Percentiles rank a stretch among this genome's conserved stretches.
phyloP scores from a whole-genome alignment of 2,113 vertebrate genomes.

The Aepyceros melampus region DNA sequence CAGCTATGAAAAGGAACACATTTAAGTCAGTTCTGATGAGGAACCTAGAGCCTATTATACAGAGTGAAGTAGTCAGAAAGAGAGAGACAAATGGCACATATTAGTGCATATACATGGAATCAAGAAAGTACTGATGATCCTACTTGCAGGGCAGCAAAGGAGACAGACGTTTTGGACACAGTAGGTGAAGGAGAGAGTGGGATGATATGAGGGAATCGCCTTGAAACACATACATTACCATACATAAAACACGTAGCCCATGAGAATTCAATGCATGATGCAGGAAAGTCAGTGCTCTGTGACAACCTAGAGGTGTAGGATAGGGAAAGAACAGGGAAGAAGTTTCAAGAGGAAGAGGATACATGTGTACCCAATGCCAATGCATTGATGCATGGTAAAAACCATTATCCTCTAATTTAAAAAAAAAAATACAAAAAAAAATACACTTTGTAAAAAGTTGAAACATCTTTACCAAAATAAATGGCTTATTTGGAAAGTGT shows the following conservation, averaged over 20 bases:
- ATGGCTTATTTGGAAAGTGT: neutral
- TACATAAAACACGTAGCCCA: neutral
- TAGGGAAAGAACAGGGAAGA: neutral
- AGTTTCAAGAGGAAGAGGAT: neutral
- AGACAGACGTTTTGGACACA: neutral
- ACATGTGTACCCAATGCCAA: neutral
- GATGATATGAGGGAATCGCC: neutral
- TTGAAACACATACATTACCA: neutral
- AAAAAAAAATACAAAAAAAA: no score
- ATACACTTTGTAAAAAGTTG: neutral
- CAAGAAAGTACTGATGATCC: neutral
- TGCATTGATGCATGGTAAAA: neutral
- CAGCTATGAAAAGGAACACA: neutral
- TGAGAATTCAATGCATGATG: neutral
- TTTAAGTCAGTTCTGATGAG: neutral
- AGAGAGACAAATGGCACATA: neutral
- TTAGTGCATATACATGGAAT: neutral
- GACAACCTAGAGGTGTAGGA: neutral
- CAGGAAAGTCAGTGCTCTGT: neutral
- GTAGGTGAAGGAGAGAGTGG: neutral
- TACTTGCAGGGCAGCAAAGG: neutral
- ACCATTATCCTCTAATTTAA: neutral
- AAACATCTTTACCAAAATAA: neutral
- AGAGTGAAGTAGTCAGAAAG: neutral
- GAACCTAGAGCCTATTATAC: neutral